Evolutionary conservation across 2,113 vertebrate genomes (phyloP).

Genomic region (Piaya cayana): DNA sequence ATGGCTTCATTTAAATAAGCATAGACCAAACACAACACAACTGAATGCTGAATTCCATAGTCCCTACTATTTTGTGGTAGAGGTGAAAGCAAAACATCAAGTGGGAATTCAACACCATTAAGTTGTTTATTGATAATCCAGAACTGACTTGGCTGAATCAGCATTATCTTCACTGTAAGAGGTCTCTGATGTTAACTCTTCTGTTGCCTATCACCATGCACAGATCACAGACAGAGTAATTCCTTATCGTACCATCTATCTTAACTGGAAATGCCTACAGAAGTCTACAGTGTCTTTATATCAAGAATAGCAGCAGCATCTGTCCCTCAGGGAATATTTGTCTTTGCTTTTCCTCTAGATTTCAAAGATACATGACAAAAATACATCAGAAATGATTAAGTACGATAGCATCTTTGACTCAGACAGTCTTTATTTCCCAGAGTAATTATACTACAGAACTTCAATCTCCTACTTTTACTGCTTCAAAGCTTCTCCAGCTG

Average conservation of each 20-base stretch:
- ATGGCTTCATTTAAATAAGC: neutral
- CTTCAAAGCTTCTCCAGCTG: conserved; percentile 29
- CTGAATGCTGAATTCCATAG: neutral
- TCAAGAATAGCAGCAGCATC: neutral
- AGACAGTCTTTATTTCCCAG: conserved; percentile 14
- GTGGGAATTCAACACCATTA: neutral
- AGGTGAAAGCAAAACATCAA: neutral
- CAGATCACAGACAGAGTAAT: neutral
- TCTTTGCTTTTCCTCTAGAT: neutral
- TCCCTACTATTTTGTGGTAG: neutral
- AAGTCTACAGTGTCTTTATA: neutral
- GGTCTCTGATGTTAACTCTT: neutral
- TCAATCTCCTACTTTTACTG: neutral
- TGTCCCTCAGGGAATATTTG: neutral
- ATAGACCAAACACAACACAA: neutral
- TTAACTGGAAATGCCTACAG: neutral
- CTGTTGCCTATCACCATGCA: neutral
- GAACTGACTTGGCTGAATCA: neutral
- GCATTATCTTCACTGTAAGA: neutral
- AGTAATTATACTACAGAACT: neutral
- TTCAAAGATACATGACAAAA: conserved; percentile 2
- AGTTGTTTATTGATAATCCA: neutral
- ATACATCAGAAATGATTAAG: neutral
- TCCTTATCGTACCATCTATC: neutral
- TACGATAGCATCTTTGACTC: neutral